These are phyloP conservation scores for Endomychus coccineus DNA, from an alignment of 2,888 invertebrate species.

Conservation along the genomic window DNA sequence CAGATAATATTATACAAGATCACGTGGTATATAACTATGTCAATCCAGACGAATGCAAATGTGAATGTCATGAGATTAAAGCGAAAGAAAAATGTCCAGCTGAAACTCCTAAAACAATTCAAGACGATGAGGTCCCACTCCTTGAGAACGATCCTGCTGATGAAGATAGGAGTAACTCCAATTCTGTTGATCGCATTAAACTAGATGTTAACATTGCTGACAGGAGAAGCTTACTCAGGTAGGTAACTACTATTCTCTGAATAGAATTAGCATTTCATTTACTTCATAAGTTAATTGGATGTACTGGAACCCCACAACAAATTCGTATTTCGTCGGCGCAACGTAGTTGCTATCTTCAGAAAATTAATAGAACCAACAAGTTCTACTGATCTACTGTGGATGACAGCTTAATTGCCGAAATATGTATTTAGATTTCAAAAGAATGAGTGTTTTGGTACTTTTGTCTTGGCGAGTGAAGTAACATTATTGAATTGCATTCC, in stretches of 20 bases:
- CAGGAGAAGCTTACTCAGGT: slow-evolving; percentile 42
- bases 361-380: no score
- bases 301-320: no score
- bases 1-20: slow-evolving; percentile 42
- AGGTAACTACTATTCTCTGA: slow-evolving; percentile 11
- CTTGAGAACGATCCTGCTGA: slow-evolving; percentile 42
- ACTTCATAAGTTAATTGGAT: no score
- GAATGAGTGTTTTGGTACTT: no score
- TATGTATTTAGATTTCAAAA: no score
- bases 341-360: no score
- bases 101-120: slow-evolving; percentile 23
- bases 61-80: slow-evolving; percentile 68
- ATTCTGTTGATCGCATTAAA: slow-evolving; percentile 36
- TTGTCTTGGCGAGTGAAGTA: no score
- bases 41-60: slow-evolving; percentile 80
- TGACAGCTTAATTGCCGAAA: no score
- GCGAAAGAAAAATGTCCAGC: slow-evolving; percentile 35
- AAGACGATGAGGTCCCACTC: slow-evolving; percentile 48
- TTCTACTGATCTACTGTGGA: no score
- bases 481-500: no score
- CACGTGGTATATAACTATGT: slow-evolving; percentile 67
- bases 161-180: slow-evolving; percentile 32
- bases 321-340: no score
- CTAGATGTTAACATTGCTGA: slow-evolving; percentile 35
- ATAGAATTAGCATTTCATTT: no score